Evolutionary conservation across 2,888 invertebrate genomes (phyloP), one percentile per base, ranked within the genome.

Genomic region (Drosophila phalerata): DNA sequence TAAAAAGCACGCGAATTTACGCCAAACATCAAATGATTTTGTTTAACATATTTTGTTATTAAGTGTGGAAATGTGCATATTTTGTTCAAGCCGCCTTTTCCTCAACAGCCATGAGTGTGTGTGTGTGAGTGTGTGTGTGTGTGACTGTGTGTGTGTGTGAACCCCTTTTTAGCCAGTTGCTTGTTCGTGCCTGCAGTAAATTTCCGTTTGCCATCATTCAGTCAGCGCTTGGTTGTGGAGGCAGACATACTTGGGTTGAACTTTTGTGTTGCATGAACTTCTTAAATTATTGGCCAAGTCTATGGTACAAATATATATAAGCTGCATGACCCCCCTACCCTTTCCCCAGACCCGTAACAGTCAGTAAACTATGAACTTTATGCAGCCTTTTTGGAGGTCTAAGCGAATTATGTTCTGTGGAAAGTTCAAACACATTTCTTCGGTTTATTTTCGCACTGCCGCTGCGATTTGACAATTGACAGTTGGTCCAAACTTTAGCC

Each of bases 11-110:
- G 70, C 66, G 69, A 76, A 73, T 78, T 74, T 79, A 79, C 83
- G 67, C 72, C 78, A 80, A 80, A 86, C 84, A 84, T 86, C 86
- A 86, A 87, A 87, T 88, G 80, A 88, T 88, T 88, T 87, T 85
- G 89, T 85, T 88, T 75, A 85, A 87, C 89, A 88, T 88, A 87
- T 87, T 83, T 87, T 85, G 80, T 87, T 88, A 88, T 87, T 87
- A 89, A 87, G 88, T 87, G 88, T 88, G 86, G 88, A 88, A 88
- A 88, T 85, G 87, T 80, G 87, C 85, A 87, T 85, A 82, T 86
- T 61, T 61, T 61, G 75, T 63, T 76, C 58, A 57, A 73, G 76
- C 66, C 68, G 49, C 55, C 64, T 62, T 69, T 66, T 63, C 52
- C 49, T 55, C 17, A 22, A 17, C 49, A 17, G 9, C 13, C 19